Conservation (phyloP, 2,113 vertebrate genomes). For the Plestiodon gilberti region DNA sequence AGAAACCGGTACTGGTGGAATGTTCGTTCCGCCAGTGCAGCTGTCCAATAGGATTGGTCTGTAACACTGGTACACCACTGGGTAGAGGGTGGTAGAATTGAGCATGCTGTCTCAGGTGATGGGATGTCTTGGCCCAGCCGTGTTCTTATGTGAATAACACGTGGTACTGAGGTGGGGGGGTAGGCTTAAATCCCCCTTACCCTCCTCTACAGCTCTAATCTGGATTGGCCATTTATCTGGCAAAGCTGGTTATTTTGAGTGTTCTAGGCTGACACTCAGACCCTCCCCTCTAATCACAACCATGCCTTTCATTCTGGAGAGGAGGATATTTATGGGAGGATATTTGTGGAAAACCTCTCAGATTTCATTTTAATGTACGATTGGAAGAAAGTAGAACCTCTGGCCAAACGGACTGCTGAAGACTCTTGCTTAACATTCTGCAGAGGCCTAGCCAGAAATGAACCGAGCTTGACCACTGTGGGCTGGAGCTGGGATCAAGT, state of each 20-base stretch:
- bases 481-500: slow-evolving; percentile 40
- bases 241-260: background rate
- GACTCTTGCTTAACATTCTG: slow-evolving; percentile 4
- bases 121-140: too few species aligned
- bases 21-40: too few species aligned
- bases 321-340: background rate
- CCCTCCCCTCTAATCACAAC: background rate
- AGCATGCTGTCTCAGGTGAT: too few species aligned
- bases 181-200: too few species aligned
- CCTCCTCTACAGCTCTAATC: too few species aligned
- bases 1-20: too few species aligned
- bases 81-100: too few species aligned
- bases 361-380: slow-evolving; percentile 56
- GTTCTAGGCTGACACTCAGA: background rate
- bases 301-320: background rate
- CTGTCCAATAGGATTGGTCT: too few species aligned
- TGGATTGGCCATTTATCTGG: too few species aligned
- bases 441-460: slow-evolving; percentile 31
- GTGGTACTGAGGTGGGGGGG: too few species aligned
- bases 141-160: too few species aligned
- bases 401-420: background rate
- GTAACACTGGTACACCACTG: too few species aligned
- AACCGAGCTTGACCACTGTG: slow-evolving; percentile 23
- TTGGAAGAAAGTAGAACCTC: slow-evolving; percentile 65
- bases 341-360: slow-evolving; percentile 9